These are phyloP conservation scores for Odontothrips loti DNA, from an alignment of 2,888 invertebrate species.

Conservation along the genomic window DNA sequence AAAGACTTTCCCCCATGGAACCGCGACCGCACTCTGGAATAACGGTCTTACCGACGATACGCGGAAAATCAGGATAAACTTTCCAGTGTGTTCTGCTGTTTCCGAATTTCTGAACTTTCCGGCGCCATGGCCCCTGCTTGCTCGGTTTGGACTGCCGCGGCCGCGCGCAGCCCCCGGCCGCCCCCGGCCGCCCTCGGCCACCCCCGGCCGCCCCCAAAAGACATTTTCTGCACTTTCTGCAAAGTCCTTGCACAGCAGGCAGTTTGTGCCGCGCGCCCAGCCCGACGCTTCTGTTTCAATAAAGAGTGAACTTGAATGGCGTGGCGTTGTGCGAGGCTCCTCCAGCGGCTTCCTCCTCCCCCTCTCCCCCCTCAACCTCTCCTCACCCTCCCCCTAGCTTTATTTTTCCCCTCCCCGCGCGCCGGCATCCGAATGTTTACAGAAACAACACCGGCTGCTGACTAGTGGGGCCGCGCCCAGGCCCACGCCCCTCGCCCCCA, in stretches of 20 bases:
- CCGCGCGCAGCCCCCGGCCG: neutral
- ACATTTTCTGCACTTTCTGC: neutral
- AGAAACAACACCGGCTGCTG: conserved; percentile 22
- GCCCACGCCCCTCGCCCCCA: too few relatives aligned
- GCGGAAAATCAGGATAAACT: too few relatives aligned
- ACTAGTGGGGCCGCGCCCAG: neutral
- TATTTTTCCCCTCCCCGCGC: neutral
- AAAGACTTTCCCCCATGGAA: too few relatives aligned
- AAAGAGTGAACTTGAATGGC: conserved; percentile 4
- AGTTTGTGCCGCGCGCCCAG: neutral
- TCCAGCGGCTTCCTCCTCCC: too few relatives aligned
- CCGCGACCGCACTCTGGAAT: too few relatives aligned
- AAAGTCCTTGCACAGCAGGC: neutral
- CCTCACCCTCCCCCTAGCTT: neutral
- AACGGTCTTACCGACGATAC: too few relatives aligned
- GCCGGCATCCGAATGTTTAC: conserved; percentile 15
- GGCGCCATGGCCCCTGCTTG: too few relatives aligned
- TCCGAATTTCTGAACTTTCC: too few relatives aligned
- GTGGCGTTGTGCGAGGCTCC: neutral
- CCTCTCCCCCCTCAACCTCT: too few relatives aligned
- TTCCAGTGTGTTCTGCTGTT: too few relatives aligned
- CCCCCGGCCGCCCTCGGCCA: neutral
- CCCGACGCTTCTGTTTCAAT: neutral
- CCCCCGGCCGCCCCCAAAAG: neutral
- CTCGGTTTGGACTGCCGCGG: too few relatives aligned